These are phyloP conservation scores for Neodiprion fabricii DNA, from an alignment of 1,140 invertebrate species.

Conservation along the genomic window DNA sequence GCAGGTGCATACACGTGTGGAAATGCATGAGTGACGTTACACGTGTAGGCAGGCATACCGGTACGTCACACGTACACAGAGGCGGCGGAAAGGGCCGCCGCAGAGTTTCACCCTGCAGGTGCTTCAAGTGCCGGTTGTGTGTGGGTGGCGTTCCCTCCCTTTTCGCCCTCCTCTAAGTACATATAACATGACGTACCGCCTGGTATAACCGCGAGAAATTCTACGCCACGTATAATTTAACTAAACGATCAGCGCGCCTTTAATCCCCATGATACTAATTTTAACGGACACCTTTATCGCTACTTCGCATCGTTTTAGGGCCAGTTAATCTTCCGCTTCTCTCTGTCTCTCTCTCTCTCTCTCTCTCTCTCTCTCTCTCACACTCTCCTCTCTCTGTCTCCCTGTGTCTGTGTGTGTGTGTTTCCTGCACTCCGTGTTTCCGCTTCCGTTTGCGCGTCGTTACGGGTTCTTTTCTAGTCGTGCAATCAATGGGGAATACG, in stretches of 20 bases:
- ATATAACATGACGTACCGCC: background rate
- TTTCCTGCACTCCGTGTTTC: background rate
- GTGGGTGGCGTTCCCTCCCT: background rate
- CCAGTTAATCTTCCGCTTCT: background rate
- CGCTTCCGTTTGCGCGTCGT: too few species aligned
- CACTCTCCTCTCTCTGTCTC: background rate
- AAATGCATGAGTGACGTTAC: background rate
- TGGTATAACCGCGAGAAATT: background rate
- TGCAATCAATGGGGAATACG: too few species aligned
- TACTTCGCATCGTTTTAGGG: conserved; percentile 8
- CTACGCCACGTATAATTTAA: background rate
- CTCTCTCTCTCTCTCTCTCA: background rate
- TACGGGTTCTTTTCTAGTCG: too few species aligned
- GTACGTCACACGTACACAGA: background rate
- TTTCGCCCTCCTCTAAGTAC: background rate
- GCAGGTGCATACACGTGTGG: background rate
- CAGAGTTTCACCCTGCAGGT: too few species aligned
- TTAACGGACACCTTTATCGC: conserved; percentile 3
- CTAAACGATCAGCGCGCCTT: background rate
- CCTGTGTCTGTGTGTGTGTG: background rate
- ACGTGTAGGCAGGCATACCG: background rate
- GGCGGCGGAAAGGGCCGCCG: too few species aligned
- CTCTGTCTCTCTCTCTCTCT: background rate
- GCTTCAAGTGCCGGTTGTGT: too few species aligned
- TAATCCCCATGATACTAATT: conserved; percentile 9